These are phyloP conservation scores for Halictus quadricinctus DNA, from an alignment of 2,888 invertebrate species.

Conservation along the genomic window DNA sequence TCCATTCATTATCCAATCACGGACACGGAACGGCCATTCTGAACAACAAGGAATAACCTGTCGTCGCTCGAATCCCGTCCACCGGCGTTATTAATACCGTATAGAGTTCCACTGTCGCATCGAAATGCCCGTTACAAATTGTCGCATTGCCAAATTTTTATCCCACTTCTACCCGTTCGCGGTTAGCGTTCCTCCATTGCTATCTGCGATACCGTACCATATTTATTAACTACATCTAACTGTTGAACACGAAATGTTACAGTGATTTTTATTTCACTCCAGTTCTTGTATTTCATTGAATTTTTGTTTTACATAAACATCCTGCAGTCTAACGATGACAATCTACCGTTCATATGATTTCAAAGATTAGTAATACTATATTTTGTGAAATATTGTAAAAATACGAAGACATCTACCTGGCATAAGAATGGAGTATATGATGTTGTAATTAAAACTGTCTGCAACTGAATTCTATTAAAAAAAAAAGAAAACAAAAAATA, in stretches of 20 bases:
- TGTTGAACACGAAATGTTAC: neutral
- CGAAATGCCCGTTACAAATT: neutral
- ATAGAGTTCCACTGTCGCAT: neutral
- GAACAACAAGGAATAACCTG: conserved; percentile 42
- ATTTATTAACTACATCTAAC: neutral
- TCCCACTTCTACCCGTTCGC: neutral
- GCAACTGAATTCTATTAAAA: too few species aligned
- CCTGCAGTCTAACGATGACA: too few species aligned
- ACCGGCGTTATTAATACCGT: conserved; percentile 10
- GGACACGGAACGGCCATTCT: conserved; percentile 4
- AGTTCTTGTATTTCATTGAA: too few species aligned
- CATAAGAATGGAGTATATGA: neutral
- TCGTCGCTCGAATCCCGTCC: conserved; percentile 17
- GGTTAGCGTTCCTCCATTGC: neutral
- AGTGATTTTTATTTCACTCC: neutral
- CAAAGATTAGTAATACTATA: too few species aligned
- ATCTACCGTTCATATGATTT: too few species aligned
- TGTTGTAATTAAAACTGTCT: neutral
- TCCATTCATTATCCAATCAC: conserved; percentile 41
- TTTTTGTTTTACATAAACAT: too few species aligned
- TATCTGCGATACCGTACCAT: neutral
- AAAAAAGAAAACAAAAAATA: too few species aligned
- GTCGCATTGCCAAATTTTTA: neutral
- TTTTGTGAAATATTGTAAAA: too few species aligned
- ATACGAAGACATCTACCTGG: too few species aligned